phyloP scores from a whole-genome alignment of 2,797 vertebrate genomes.

The Percopsis omiscomaycus region DNA sequence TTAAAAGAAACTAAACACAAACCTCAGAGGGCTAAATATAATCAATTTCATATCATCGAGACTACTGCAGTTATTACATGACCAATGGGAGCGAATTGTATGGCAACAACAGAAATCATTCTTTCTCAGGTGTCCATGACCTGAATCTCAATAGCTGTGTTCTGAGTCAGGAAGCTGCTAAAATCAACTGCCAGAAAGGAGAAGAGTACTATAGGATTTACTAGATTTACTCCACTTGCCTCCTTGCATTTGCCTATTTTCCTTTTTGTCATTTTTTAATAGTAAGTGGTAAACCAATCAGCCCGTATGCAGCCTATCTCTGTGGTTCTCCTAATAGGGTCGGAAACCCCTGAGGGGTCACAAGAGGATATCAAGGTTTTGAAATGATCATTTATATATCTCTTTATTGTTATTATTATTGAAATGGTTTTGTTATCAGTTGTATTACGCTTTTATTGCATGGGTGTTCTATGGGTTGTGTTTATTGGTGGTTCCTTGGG shows the following conservation, averaged over 20 bases:
- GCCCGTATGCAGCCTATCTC: too few relatives aligned
- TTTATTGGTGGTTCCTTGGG: slow-evolving; percentile 10
- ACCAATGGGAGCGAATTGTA: not conserved
- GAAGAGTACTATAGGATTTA: too few relatives aligned
- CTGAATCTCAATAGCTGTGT: not conserved
- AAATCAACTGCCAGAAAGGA: not conserved
- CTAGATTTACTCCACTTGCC: too few relatives aligned
- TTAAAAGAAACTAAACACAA: slow-evolving; percentile 34
- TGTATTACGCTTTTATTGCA: slow-evolving; percentile 32
- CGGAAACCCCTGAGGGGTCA: too few relatives aligned
- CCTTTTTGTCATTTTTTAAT: too few relatives aligned
- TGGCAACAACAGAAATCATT: slow-evolving; percentile 6
- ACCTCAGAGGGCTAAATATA: slow-evolving; percentile 26
- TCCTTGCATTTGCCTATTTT: too few relatives aligned
- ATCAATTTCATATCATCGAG: slow-evolving; percentile 4
- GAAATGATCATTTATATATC: too few relatives aligned
- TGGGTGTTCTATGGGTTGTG: not conserved
- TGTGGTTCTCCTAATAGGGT: too few relatives aligned
- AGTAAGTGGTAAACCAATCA: too few relatives aligned
- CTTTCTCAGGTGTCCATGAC: not conserved
- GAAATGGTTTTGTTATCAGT: too few relatives aligned
- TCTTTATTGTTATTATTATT: too few relatives aligned
- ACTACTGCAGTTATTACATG: not conserved
- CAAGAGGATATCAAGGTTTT: too few relatives aligned
- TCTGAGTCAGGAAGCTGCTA: slow-evolving; percentile 1